A percentile compares a stretch with the other conserved stretches of the same genome.
Evolutionary conservation across 2,888 invertebrate genomes (phyloP).

Genomic region (Andrena hattorfiana): DNA sequence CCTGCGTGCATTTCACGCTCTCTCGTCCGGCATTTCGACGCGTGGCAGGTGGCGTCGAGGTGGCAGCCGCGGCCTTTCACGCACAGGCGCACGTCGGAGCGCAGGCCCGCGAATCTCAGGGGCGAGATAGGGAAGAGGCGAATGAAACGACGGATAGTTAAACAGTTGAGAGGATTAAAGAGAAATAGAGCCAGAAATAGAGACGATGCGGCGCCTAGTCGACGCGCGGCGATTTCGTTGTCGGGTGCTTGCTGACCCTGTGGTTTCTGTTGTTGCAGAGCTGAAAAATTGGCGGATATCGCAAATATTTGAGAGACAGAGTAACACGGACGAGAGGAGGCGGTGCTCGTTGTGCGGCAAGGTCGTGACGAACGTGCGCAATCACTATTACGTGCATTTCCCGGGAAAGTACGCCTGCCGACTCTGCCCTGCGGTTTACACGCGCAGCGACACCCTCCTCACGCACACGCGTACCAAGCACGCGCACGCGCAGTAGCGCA

Average conservation of each 20-base stretch:
- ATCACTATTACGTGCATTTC: slow-evolving; percentile 88
- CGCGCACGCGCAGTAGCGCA: slow-evolving; percentile 79
- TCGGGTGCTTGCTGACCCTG: slow-evolving; percentile 80
- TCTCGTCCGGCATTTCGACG: neutral
- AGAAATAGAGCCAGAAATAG: slow-evolving; percentile 58
- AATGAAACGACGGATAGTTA: neutral
- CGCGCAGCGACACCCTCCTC: slow-evolving; percentile 87
- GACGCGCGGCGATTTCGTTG: slow-evolving; percentile 35
- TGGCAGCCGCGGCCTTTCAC: slow-evolving; percentile 56
- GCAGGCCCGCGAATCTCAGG: too few species aligned
- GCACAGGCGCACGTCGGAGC: slow-evolving; percentile 59
- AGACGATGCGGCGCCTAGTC: slow-evolving; percentile 57
- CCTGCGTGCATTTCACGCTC: too few species aligned
- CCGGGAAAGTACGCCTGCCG: slow-evolving; percentile 87
- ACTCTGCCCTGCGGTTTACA: slow-evolving; percentile 87
- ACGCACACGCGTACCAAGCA: slow-evolving; percentile 88
- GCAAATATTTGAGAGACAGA: slow-evolving; percentile 87
- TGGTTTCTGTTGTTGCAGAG: slow-evolving; percentile 86
- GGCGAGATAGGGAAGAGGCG: neutral
- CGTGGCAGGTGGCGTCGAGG: neutral
- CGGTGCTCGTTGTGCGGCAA: slow-evolving; percentile 88
- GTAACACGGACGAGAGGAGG: slow-evolving; percentile 87
- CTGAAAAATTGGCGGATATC: slow-evolving; percentile 87
- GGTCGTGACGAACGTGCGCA: slow-evolving; percentile 88
- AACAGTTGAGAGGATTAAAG: slow-evolving; percentile 23